These are phyloP conservation scores for Gymnarchus niloticus DNA, from an alignment of 2,113 vertebrate species.

Conservation along the genomic window DNA sequence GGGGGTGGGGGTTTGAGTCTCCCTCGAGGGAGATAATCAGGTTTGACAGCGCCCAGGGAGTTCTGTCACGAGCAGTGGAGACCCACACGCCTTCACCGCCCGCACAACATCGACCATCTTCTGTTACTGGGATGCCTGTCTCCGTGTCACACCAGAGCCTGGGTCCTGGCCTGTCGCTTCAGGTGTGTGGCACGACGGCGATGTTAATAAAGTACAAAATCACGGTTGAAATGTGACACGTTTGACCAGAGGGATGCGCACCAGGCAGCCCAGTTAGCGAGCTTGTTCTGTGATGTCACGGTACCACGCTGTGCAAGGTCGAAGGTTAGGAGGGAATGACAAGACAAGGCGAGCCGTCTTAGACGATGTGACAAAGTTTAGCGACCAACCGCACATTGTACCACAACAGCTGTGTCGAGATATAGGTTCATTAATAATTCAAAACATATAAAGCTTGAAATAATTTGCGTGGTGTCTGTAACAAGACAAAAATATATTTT, in stretches of 20 bases:
- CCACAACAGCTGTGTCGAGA: conserved; percentile 5
- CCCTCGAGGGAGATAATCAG: conserved; percentile 19
- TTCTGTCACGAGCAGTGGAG: neutral
- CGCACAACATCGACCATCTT: neutral
- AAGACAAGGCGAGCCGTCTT: neutral
- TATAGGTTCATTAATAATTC: conserved; percentile 5
- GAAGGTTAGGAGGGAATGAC: neutral
- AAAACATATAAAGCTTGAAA: neutral
- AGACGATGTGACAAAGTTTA: neutral
- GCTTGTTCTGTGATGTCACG: neutral
- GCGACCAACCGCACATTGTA: neutral
- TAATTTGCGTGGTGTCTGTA: neutral
- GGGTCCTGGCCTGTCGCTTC: neutral
- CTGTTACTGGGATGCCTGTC: neutral
- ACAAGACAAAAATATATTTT: neutral
- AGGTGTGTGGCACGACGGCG: neutral
- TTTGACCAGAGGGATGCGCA: neutral
- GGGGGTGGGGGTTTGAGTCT: neutral
- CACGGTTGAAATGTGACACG: neutral
- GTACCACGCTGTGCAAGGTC: neutral
- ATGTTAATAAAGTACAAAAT: neutral
- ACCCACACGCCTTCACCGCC: neutral
- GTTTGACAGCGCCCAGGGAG: neutral
- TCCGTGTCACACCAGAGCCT: neutral
- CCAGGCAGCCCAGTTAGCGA: neutral